These are phyloP conservation scores for Porites divaricata DNA, from an alignment of 92 coral and sea anemone genomes.

Conservation along the genomic window DNA sequence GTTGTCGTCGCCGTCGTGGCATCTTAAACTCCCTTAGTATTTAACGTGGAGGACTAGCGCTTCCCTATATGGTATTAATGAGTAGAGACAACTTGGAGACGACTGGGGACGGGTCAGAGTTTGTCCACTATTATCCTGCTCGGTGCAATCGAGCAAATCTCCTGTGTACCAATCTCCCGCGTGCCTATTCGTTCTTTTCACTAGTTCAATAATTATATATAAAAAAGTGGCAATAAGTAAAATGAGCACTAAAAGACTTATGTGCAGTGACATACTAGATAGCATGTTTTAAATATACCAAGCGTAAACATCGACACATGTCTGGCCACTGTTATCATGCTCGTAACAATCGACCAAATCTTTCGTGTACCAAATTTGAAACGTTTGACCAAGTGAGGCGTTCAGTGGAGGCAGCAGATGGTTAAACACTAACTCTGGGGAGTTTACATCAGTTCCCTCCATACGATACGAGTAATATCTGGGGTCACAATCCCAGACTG, in stretches of 20 bases:
- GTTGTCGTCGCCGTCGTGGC: too few relatives aligned
- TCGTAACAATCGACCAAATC: background rate
- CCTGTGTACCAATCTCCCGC: conserved; percentile 10
- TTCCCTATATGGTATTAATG: too few relatives aligned
- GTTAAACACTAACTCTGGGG: background rate
- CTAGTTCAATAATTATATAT: too few relatives aligned
- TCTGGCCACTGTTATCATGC: background rate
- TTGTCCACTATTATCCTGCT: background rate
- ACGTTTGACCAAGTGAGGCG: background rate
- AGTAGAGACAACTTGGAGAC: too few relatives aligned
- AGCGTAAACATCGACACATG: conserved; percentile 14
- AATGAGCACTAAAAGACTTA: too few relatives aligned
- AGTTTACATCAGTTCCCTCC: background rate
- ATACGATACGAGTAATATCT: background rate
- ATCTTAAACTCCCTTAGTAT: too few relatives aligned
- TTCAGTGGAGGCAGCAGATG: background rate
- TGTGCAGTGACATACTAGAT: too few relatives aligned
- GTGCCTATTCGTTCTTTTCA: too few relatives aligned
- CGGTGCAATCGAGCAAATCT: background rate
- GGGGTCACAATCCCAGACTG: accelerated
- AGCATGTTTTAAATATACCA: background rate
- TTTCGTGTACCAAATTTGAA: conserved; percentile 4
- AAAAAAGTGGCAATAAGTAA: too few relatives aligned
- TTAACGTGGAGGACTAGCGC: too few relatives aligned
- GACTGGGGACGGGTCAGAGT: too few relatives aligned